Evolutionary conservation across 2,113 vertebrate species (phyloP), one percentile per base, ranked within the genome.

Genomic region (Sprattus sprattus): DNA sequence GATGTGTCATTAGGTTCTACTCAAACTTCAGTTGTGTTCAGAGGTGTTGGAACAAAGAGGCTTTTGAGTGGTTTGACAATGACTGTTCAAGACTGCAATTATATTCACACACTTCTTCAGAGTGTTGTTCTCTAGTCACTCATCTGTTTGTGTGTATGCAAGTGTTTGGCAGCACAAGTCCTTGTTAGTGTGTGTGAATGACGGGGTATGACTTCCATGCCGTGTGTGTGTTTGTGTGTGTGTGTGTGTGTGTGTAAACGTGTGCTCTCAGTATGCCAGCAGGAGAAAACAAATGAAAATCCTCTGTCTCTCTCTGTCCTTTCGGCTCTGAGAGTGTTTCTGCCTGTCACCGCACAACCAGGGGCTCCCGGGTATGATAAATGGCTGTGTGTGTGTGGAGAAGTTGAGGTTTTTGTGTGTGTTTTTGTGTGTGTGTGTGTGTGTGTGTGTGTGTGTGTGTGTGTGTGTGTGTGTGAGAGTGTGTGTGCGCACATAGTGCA

Each of bases 351-450:
- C 44, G 47, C 82, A 84, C 86, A 44, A 49, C 47, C 28, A 45
- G 47, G 47, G 82, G 52, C 81, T 88, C 83, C 82, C 87, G 44
- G 86, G 86, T 92, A 87, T 85, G 81, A 75, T 86, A 16, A 81
- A 60, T 78, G 32, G 45, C 81, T 16, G 10, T 49, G 16, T 57
- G 28, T 16, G 0, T 39, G 67, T 28, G 25, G n/a, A 28, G 25
- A 10, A 10, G n/a, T 71, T 25, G 10, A 28, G 25, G 67, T 67
- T 22, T 8, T 22, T n/a, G n/a, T 6, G 57, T 22, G n/a, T n/a
- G n/a, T n/a, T n/a, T 20, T 13, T 22, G 6, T 52, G 44, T 9
- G 32, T 81, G 18, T 39, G 85, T 45, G 57, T 86, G 84, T 81
- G 50, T 83, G 71, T 82, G 22, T 78, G 25, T 86, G 39, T 83